These are phyloP conservation scores for Spea multiplicata DNA, from an alignment of 2,113 vertebrate species.

Conservation along the genomic window DNA sequence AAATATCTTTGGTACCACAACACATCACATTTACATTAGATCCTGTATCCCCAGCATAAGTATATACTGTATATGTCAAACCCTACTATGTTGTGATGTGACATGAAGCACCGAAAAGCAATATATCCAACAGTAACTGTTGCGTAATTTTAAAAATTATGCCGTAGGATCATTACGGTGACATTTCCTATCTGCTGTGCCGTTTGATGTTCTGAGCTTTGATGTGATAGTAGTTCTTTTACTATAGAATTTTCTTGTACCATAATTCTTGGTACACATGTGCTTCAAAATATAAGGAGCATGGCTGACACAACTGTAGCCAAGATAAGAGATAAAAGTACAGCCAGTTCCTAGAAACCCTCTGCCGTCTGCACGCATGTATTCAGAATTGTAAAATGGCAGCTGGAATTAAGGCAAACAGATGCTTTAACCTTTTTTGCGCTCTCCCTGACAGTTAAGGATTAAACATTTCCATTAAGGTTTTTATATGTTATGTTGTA, in stretches of 20 bases:
- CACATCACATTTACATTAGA: too few species aligned
- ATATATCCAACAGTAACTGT: constrained; percentile 2
- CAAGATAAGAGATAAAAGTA: neutral
- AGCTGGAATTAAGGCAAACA: neutral
- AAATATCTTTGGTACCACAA: too few species aligned
- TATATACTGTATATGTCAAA: too few species aligned
- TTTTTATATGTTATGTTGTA: neutral
- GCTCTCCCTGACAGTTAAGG: neutral
- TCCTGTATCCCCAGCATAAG: too few species aligned
- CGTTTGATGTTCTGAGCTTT: constrained; percentile 23
- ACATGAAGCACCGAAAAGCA: neutral
- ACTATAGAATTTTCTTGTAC: constrained; percentile 12
- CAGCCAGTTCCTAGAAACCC: neutral
- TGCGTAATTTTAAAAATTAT: neutral
- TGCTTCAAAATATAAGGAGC: neutral
- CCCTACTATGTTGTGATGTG: neutral
- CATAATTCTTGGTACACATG: constrained; percentile 2
- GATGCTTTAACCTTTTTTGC: neutral
- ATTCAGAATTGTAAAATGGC: neutral
- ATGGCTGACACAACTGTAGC: neutral
- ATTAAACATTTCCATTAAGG: neutral
- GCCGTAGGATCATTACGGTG: neutral
- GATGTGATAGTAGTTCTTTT: constrained; percentile 12
- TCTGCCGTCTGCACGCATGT: neutral
- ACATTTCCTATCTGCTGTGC: neutral